Percentiles rank a stretch among this genome's conserved stretches.
Conservation (phyloP, 1,140 invertebrate genomes). For the Aphaenogaster floridana region DNA sequence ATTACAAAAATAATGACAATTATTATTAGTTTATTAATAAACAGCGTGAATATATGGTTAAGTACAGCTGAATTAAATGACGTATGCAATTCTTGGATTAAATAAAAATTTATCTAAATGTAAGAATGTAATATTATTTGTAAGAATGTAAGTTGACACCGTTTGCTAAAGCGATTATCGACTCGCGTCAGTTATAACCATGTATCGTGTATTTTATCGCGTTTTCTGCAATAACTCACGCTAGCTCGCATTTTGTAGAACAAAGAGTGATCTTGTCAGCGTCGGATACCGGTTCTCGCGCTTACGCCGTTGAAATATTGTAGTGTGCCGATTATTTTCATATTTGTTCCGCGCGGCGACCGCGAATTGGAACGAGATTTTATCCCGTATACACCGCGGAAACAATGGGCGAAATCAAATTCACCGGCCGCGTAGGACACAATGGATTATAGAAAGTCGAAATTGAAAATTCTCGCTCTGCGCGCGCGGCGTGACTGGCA, state of each 20-base stretch:
- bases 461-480: constrained; percentile 61
- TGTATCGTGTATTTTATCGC: not conserved
- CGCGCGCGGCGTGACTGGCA: constrained; percentile 37
- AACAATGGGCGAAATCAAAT: constrained; percentile 64
- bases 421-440: constrained; percentile 52
- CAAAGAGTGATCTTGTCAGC: constrained; percentile 22
- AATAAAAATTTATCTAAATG: not conserved
- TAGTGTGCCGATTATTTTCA: constrained; percentile 62
- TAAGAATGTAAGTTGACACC: not conserved
- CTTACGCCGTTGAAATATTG: constrained; percentile 59
- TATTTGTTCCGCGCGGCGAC: constrained; percentile 63
- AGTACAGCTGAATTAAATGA: not conserved
- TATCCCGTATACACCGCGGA: constrained; percentile 46
- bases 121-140: not conserved
- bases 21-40: not conserved
- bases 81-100: not conserved
- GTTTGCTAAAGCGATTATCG: constrained; percentile 7
- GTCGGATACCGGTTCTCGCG: constrained; percentile 33
- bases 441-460: constrained; percentile 65
- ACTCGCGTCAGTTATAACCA: not conserved
- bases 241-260: not conserved
- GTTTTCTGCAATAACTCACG: not conserved
- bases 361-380: constrained; percentile 65
- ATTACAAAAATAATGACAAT: not conserved
- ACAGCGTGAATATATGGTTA: not conserved